Base-by-base conservation (phyloP, 2,888 invertebrate genomes). In the Dendrolimus pini region DNA sequence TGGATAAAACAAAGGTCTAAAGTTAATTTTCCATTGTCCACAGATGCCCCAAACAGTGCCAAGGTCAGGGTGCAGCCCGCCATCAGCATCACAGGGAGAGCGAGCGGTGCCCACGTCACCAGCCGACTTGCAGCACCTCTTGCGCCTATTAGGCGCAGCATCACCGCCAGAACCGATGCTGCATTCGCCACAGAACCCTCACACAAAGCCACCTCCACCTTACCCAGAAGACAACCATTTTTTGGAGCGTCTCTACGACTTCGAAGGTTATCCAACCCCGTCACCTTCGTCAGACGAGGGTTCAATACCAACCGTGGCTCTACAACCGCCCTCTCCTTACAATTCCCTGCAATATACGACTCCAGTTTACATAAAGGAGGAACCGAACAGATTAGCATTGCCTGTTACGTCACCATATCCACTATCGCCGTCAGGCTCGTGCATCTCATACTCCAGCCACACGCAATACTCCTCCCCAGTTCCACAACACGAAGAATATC, bases 21-120 rank as follows among this genome's bases (percentile, higher is more conserved):
- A 42, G 18, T 57, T 58, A 42, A 8, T 58, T 66, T 71, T 68
- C 60, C 57, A 57, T 89, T 87, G 83, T 83, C 63, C 60, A 57
- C 93, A 96, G 96, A 95, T 95, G 95, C 95, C 95, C 85, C 96
- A 96, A 91, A 95, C 94, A 75, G 95, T 95, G 73, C 95, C 95
- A 60, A 93, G 94, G 71, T 94, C 94, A 74, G 95, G 94, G 82
- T 94, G 93, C 80, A 95, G 94, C 84, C 94, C 95, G 70, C 93
- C 94, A 65, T 94, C 94, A 79, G 95, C 95, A 18, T 92, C 96
- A 58, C 92, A 96, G 74, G 94, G 95, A 68, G 92, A 92, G 80
- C 83, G 90, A 67, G 92, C 93, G 60, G 92, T 92, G 58, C 92
- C 93, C 63, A 80, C 85, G 41, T 93, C 93, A 52, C 92, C 92